phyloP scores from a whole-genome alignment of 2,797 vertebrate genomes.

The Falco cherrug region DNA sequence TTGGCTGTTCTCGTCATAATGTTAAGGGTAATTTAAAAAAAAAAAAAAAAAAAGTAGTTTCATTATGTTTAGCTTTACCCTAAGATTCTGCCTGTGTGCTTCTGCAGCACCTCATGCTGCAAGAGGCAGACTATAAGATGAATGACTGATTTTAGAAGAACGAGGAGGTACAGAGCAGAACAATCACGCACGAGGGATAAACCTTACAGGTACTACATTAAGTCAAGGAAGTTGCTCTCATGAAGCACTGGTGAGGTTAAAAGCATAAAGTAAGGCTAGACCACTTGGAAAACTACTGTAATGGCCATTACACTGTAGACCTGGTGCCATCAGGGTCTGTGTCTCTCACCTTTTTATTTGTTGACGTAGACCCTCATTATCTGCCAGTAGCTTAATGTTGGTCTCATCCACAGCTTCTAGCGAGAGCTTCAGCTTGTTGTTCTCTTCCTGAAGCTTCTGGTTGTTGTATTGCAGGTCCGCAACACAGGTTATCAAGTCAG shows the following conservation, averaged over 20 bases:
- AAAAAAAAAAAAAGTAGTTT: no score
- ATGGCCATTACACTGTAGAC: neutral
- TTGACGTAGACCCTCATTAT: conserved; percentile 78
- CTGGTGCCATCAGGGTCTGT: neutral
- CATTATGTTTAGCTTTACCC: neutral
- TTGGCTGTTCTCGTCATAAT: neutral
- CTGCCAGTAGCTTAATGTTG: conserved; percentile 83
- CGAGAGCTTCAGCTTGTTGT: conserved; percentile 81
- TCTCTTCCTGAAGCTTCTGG: conserved; percentile 89
- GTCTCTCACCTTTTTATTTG: conserved; percentile 81
- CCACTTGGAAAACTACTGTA: neutral
- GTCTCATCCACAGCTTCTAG: conserved; percentile 86
- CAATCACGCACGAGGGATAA: neutral
- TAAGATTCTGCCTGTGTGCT: neutral
- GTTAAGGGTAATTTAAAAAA: neutral
- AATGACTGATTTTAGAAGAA: neutral
- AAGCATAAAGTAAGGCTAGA: neutral
- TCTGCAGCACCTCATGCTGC: neutral
- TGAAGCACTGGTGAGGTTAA: neutral
- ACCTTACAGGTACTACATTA: neutral
- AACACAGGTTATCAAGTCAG: conserved; percentile 86
- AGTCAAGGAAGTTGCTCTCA: neutral
- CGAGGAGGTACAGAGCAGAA: neutral
- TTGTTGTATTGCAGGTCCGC: conserved; percentile 89
- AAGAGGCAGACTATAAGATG: neutral